Evolutionary conservation across 30 jellyfish, hydroid and myxozoan genomes (phyloP).

Genomic region (Aurelia sp.): DNA sequence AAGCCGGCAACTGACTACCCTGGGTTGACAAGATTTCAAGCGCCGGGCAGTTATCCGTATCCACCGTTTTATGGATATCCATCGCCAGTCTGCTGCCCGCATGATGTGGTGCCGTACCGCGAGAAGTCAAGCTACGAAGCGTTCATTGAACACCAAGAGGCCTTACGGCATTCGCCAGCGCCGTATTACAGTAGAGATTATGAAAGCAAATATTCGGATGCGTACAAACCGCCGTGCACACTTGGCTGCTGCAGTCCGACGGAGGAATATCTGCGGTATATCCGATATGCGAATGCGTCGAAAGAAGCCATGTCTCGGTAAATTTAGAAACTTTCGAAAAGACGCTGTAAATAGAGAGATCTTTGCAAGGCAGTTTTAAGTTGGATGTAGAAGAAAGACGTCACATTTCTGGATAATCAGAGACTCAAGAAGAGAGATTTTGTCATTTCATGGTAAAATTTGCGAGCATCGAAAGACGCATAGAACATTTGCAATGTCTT

Average conservation of each 20-base stretch:
- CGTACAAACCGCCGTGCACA: slow-evolving; percentile 43
- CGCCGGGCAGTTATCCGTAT: slow-evolving; percentile 13
- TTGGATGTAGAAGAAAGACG: too few relatives aligned
- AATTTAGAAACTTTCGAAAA: too few relatives aligned
- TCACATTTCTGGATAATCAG: too few relatives aligned
- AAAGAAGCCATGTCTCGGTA: slow-evolving; percentile 29
- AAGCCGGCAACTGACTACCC: slow-evolving; percentile 28
- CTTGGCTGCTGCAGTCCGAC: slow-evolving; percentile 69
- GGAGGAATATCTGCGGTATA: slow-evolving; percentile 40
- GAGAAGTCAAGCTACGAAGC: slow-evolving; percentile 29
- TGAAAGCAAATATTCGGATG: slow-evolving; percentile 25
- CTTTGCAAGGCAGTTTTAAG: too few relatives aligned
- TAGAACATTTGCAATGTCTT: too few relatives aligned
- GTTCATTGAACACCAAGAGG: slow-evolving; percentile 55
- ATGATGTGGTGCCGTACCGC: slow-evolving; percentile 19
- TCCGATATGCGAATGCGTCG: slow-evolving; percentile 30
- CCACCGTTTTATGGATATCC: slow-evolving; percentile 25
- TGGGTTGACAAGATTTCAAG: slow-evolving; percentile 12
- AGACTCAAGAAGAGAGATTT: too few relatives aligned
- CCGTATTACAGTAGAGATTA: slow-evolving; percentile 28
- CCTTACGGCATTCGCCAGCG: background rate
- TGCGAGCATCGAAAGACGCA: too few relatives aligned
- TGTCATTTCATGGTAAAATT: too few relatives aligned
- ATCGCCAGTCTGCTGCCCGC: slow-evolving; percentile 45
- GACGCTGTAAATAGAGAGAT: too few relatives aligned